Evolutionary conservation across 53 echinoderm and acorn worm species (phyloP), one percentile per base, ranked within the genome.

Genomic region (Pentamera pediparva): DNA sequence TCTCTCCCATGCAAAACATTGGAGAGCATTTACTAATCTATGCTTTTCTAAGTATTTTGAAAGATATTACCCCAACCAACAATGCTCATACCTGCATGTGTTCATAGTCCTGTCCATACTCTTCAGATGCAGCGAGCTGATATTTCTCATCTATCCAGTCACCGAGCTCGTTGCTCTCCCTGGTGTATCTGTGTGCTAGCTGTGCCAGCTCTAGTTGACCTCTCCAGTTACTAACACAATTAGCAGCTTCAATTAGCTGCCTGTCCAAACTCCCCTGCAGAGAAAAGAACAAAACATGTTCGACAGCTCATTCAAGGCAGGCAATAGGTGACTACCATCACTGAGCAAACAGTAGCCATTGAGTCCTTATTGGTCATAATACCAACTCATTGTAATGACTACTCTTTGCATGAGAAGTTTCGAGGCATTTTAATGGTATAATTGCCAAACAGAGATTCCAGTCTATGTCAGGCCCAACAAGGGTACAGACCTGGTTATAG

Each of bases 141-240:
- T 90, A 87, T 56, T 87, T 85, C 48, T 83, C 88, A 45, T 87
- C 96, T 51, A 95, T 95, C 90, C 96, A 95, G 28, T 95, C 90
- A 22, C 90, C 87, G 33, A 95, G 56, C 37, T 95, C 96, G 56
- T 95, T 90, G 70, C 96, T 95, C 76, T 95, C 96, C 32, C 81
- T 79, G 0, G 80, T 77, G 50, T 95, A 95, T 38, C 80, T 82
- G 52, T 95, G 90, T 65, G 91, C 81, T 39, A 81, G 65, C 78
- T 90, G 90, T 58, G 96, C 63, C 53, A 82, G 60, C 51, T 95
- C 90, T 4, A 95, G 70, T 27, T 91, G 77, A 15, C 52, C 73
- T n/a, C 62, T 77, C 35, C 90, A 39, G 56, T 80, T 70, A 13
- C 75, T 59, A 18, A 76, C 86, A 54, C 76, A 56, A 36, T 77